Conservation (phyloP, 2,113 vertebrate species). For the Lates calcarifer region DNA sequence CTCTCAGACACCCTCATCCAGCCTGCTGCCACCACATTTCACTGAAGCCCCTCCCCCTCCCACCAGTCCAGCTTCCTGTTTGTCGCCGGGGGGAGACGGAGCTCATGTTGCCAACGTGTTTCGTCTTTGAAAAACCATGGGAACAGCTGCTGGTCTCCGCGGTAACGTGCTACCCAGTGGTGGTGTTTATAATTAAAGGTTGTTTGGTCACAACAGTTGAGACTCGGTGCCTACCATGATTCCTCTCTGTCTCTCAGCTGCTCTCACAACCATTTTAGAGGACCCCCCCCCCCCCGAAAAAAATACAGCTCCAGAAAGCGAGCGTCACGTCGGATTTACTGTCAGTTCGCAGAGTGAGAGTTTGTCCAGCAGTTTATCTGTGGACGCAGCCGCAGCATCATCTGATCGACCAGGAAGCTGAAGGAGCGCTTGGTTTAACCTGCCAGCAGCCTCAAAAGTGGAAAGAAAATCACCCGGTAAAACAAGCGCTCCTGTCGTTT, state of each 20-base stretch:
- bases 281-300: neutral
- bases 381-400: neutral
- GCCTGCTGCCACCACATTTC: conserved; percentile 63
- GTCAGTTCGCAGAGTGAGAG: neutral
- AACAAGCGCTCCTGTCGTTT: neutral
- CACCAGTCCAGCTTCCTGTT: conserved; percentile 18
- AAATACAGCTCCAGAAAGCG: neutral
- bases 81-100: neutral
- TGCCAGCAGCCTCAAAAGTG: neutral
- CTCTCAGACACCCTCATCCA: conserved; percentile 21
- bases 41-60: conserved; percentile 54
- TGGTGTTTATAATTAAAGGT: conserved; percentile 23
- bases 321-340: too few species aligned
- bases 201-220: neutral
- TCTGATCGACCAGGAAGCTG: neutral
- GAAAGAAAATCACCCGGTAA: neutral
- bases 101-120: conserved; percentile 44
- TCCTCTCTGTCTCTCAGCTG: neutral
- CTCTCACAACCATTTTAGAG: neutral
- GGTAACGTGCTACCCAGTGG: conserved; percentile 23
- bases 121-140: conserved; percentile 38
- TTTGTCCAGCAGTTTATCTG: neutral
- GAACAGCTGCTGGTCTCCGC: conserved; percentile 32
- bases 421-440: neutral
- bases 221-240: conserved; percentile 17